A percentile compares a stretch with the other conserved stretches of the same genome.
Conservation (phyloP, 92 coral and sea anemone genomes). For the Palythoa grandiflora region DNA sequence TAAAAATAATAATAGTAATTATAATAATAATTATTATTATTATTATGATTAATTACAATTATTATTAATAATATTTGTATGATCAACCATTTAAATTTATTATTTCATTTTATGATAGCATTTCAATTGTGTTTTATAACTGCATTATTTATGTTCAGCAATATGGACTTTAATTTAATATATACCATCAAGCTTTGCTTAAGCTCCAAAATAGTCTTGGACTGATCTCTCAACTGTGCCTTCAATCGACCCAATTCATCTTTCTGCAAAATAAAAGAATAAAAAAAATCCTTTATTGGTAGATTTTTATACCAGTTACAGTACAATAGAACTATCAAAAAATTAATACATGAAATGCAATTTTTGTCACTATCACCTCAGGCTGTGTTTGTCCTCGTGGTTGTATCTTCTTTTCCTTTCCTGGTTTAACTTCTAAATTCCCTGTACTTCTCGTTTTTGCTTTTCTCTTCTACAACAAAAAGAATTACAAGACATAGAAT, state of each 20-base stretch:
- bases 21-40: too few species aligned
- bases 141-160: background rate
- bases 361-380: background rate
- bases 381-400: conserved; percentile 62
- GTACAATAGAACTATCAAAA: background rate
- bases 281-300: background rate
- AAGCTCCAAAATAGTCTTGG: conserved; percentile 85
- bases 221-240: conserved; percentile 89
- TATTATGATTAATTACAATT: too few species aligned
- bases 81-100: too few species aligned
- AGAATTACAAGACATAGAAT: background rate
- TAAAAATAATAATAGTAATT: too few species aligned
- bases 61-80: too few species aligned
- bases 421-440: conserved; percentile 30
- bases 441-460: conserved; percentile 21
- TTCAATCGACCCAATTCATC: conserved; percentile 72
- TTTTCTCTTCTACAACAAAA: conserved; percentile 26
- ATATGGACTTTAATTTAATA: background rate
- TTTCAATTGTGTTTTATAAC: background rate
- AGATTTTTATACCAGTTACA: too few species aligned
- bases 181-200: conserved; percentile 86
- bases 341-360: background rate
- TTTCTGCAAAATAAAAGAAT: conserved; percentile 27
- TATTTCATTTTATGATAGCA: too few species aligned
- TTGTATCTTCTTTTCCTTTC: conserved; percentile 61